A percentile compares a stretch with the other conserved stretches of the same genome.
Conservation (phyloP, 2,797 vertebrate species). For the Acanthurus leucopareius region DNA sequence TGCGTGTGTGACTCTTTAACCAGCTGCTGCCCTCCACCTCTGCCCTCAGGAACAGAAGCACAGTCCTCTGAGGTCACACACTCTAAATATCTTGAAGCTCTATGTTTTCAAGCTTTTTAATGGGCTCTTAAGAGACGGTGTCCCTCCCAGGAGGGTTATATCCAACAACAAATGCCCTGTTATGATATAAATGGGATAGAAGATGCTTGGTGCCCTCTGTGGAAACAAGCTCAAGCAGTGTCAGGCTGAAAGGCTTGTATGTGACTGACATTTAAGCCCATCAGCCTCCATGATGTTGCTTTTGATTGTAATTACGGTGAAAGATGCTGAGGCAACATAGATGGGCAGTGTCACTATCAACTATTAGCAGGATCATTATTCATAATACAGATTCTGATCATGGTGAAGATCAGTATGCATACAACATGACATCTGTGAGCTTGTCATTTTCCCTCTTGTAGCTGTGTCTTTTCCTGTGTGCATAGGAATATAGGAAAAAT, state of each 20-base stretch:
- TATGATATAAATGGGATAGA: conserved; percentile 44
- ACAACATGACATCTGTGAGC: not conserved
- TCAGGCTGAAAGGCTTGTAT: conserved; percentile 3
- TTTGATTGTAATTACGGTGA: conserved; percentile 1
- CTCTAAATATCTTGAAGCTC: conserved; percentile 51
- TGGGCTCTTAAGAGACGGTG: conserved; percentile 64
- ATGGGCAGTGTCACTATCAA: not conserved
- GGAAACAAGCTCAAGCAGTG: conserved; percentile 38
- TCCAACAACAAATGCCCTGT: conserved; percentile 44
- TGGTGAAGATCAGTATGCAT: conserved; percentile 7
- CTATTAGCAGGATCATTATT: conserved; percentile 4
- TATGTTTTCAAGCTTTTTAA: conserved; percentile 68
- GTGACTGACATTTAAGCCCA: conserved; percentile 5
- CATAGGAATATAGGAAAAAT: conserved; percentile 40
- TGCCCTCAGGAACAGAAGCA: conserved; percentile 55
- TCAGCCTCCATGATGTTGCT: conserved; percentile 1
- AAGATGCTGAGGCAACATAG: conserved; percentile 1
- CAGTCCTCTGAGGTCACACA: conserved; percentile 50
- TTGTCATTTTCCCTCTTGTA: conserved; percentile 9
- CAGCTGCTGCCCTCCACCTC: conserved; percentile 68
- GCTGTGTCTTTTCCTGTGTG: conserved; percentile 15
- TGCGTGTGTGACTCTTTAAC: conserved; percentile 51
- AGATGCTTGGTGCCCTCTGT: conserved; percentile 21
- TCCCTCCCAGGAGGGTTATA: conserved; percentile 63
- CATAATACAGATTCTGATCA: conserved; percentile 15